Conservation (phyloP, 2,797 vertebrate species). For the Tarsius wallacei region DNA sequence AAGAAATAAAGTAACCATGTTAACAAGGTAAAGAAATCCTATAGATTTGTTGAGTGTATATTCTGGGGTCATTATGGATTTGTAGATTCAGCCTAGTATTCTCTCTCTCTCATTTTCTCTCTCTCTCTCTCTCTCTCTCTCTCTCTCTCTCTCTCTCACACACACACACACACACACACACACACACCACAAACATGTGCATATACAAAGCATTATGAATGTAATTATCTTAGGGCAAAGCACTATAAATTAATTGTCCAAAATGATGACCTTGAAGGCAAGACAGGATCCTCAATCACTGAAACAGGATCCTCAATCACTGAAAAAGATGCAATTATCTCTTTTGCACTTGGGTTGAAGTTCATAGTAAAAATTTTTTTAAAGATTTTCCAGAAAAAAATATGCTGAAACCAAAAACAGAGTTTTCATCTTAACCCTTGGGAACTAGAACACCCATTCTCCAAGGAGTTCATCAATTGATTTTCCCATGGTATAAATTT, state of each 20-base stretch:
- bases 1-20: background rate
- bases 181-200: background rate
- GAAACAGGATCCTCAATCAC: slow-evolving; percentile 41
- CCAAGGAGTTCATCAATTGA: background rate
- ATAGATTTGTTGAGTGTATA: background rate
- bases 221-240: slow-evolving; percentile 51
- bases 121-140: background rate
- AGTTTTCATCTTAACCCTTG: slow-evolving; percentile 47
- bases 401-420: slow-evolving; percentile 6
- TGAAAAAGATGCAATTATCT: slow-evolving; percentile 66
- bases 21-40: background rate
- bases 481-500: background rate
- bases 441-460: background rate
- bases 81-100: slow-evolving; percentile 3
- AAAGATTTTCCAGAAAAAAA: slow-evolving; percentile 58
- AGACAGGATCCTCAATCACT: slow-evolving; percentile 32
- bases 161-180: background rate
- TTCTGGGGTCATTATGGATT: slow-evolving; percentile 31
- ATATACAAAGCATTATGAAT: background rate
- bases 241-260: background rate
- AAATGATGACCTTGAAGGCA: slow-evolving; percentile 46
- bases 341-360: slow-evolving; percentile 10
- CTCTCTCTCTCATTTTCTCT: background rate
- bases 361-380: slow-evolving; percentile 60
- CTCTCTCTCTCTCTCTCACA: background rate